These are phyloP conservation scores for Sebastes fasciatus DNA, from an alignment of 2,113 vertebrate species.

Conservation along the genomic window DNA sequence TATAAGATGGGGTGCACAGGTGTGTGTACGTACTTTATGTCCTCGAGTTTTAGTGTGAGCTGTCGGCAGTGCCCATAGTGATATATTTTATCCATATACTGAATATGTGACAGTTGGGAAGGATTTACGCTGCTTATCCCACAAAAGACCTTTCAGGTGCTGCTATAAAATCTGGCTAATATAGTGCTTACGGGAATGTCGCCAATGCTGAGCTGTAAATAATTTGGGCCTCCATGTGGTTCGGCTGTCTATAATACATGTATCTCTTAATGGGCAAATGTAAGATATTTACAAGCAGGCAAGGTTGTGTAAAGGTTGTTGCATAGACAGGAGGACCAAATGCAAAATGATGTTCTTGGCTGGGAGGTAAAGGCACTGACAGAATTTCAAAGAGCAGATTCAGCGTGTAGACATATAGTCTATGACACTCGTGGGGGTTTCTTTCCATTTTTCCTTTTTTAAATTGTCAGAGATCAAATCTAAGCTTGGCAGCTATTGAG, in stretches of 20 bases:
- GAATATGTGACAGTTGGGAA: background rate
- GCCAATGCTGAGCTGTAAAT: slow-evolving; percentile 9
- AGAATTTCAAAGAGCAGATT: slow-evolving; percentile 17
- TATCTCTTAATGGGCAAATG: background rate
- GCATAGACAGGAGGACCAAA: background rate
- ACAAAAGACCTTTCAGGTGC: background rate
- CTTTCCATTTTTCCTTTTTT: slow-evolving; percentile 22
- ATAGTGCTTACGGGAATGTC: background rate
- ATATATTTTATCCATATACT: background rate
- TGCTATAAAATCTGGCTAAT: slow-evolving; percentile 4
- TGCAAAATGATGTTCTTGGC: slow-evolving; percentile 9
- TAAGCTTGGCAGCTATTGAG: slow-evolving; percentile 37
- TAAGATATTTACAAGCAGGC: slow-evolving; percentile 23
- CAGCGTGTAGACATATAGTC: background rate
- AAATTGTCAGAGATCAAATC: slow-evolving; percentile 49
- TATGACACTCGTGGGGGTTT: slow-evolving; percentile 1
- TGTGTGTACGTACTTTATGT: background rate
- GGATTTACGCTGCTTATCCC: background rate
- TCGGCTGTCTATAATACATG: background rate
- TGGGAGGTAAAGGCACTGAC: background rate
- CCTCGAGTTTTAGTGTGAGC: background rate
- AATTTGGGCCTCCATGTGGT: background rate
- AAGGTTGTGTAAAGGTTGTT: background rate
- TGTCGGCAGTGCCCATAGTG: background rate
- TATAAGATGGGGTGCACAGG: background rate